Conservation (phyloP, 1,140 invertebrate genomes). For the Brachionus plicatilis region DNA sequence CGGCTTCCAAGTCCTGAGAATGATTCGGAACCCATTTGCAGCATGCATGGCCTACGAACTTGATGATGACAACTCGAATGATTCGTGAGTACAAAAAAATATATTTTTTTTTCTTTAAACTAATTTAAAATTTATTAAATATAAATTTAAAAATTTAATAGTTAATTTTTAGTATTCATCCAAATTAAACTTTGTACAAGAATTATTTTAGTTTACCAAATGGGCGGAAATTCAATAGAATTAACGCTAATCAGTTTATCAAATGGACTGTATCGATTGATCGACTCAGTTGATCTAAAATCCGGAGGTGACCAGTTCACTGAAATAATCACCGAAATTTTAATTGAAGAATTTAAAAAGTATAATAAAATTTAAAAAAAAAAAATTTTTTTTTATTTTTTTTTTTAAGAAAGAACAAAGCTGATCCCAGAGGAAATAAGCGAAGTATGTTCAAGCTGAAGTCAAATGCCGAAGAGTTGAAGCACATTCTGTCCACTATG, state of each 20-base stretch:
- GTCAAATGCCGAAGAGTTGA: conserved; percentile 20
- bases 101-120: neutral
- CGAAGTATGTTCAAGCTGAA: conserved; percentile 20
- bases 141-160: too few relatives aligned
- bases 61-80: conserved; percentile 14
- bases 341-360: conserved; percentile 40
- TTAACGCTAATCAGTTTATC: neutral
- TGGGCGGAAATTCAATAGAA: conserved; percentile 37
- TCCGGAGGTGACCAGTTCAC: conserved; percentile 35
- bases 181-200: neutral
- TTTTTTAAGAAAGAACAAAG: conserved; percentile 23
- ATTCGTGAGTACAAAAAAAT: neutral
- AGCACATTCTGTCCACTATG: conserved; percentile 39
- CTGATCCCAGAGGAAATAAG: neutral
- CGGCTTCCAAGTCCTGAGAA: conserved; percentile 5
- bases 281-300: neutral
- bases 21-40: conserved; percentile 10
- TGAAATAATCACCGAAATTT: neutral
- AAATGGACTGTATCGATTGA: neutral
- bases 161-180: too few relatives aligned
- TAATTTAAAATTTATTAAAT: too few relatives aligned
- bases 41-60: conserved; percentile 40
- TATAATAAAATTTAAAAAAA: neutral
- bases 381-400: neutral
- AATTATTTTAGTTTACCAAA: conserved; percentile 33